A percentile compares a stretch with the other conserved stretches of the same genome.
These are phyloP conservation scores for Chionodraco myersi DNA, from an alignment of 2,113 vertebrate genomes.

Conservation along the genomic window DNA sequence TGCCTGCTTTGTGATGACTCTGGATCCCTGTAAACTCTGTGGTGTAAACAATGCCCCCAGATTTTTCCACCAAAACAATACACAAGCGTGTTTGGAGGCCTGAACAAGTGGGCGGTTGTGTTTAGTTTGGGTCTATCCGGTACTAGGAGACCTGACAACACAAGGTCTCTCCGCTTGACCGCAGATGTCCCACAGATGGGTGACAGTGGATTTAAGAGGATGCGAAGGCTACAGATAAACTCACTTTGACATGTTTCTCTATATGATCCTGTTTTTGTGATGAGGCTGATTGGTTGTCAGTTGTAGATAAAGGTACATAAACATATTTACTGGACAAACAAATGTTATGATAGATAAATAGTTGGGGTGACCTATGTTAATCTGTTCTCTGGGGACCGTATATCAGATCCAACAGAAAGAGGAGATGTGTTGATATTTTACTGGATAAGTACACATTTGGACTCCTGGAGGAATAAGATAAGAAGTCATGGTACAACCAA, in stretches of 20 bases:
- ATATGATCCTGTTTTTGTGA: background rate
- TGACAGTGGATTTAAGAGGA: conserved; percentile 9
- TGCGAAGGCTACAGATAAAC: conserved; percentile 6
- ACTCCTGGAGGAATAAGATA: background rate
- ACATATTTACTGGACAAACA: background rate
- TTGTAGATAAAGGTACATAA: too few species aligned
- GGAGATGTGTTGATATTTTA: background rate
- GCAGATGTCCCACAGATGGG: conserved; percentile 58
- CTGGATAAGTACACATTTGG: background rate
- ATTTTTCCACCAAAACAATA: conserved; percentile 72
- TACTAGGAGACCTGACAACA: conserved; percentile 70
- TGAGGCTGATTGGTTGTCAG: too few species aligned
- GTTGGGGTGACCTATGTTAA: background rate
- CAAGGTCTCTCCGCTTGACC: conserved; percentile 64
- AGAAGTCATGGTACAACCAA: background rate
- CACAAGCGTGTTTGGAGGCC: conserved; percentile 58
- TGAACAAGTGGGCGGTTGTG: conserved; percentile 68
- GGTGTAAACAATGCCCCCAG: conserved; percentile 76
- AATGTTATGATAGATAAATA: background rate
- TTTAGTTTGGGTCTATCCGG: conserved; percentile 79
- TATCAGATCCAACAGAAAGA: background rate
- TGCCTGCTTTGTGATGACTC: conserved; percentile 73
- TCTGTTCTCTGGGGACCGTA: background rate
- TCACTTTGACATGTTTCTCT: background rate
- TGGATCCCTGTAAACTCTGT: conserved; percentile 70